Evolutionary conservation across 1,140 invertebrate genomes (phyloP).

Genomic region (Solen grandis): DNA sequence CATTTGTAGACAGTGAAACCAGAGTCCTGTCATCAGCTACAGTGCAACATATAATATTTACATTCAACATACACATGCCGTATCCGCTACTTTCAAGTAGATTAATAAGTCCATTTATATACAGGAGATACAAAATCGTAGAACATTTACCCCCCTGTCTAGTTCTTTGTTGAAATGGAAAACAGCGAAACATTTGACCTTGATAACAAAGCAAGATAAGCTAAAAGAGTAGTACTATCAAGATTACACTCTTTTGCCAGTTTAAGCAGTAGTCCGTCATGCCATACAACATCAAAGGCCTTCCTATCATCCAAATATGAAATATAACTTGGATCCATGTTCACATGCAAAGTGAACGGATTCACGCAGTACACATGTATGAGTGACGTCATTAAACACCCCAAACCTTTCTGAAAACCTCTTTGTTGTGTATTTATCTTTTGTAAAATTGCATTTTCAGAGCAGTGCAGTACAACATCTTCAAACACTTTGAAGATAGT

Average conservation of each 20-base stretch:
- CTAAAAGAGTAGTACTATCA: neutral
- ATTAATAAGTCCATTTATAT: slow-evolving; percentile 7
- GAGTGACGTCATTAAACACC: slow-evolving; percentile 12
- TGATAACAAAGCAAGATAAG: neutral
- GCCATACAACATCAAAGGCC: slow-evolving; percentile 23
- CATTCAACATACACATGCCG: slow-evolving; percentile 19
- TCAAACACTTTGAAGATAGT: no score
- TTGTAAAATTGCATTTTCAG: neutral
- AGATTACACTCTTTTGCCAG: neutral
- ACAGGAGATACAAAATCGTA: slow-evolving; percentile 2
- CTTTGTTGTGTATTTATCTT: slow-evolving; percentile 7
- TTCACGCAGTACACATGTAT: slow-evolving; percentile 9
- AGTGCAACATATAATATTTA: neutral
- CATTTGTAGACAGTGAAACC: no score
- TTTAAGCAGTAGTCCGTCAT: no score
- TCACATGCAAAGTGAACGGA: neutral
- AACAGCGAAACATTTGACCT: neutral
- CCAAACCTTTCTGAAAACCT: no score
- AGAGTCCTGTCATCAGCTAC: no score
- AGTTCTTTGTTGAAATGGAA: slow-evolving; percentile 1
- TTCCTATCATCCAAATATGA: slow-evolving; percentile 2
- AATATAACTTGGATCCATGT: slow-evolving; percentile 9
- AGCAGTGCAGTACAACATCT: neutral
- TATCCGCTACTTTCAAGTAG: neutral
- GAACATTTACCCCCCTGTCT: slow-evolving; percentile 28